Base-by-base conservation (phyloP, 1,140 invertebrate genomes). In the Bemisia tabaci region DNA sequence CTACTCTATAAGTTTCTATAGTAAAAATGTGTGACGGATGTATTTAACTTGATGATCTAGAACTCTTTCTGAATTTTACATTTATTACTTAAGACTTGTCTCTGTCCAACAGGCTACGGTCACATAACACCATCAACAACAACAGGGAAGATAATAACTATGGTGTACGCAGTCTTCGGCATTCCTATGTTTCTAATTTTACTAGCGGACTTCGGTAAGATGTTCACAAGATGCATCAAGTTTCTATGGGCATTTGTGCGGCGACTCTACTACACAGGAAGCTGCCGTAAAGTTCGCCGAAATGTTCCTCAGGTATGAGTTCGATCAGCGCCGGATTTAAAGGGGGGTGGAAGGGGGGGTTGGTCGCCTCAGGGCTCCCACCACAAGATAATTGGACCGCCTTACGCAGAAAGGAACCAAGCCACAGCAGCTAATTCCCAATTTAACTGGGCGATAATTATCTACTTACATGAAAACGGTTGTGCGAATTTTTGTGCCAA, bases 101-200 rank as follows among this genome's bases (percentile, higher is more conserved):
- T 67, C 12, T 64, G 64, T 63, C 26, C 65, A 70, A 39, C 77
- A 96, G 94, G 94, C 73, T 97, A 97, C 79, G 94, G 95, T 62
- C 91, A 97, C 76, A 92, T 97, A 68, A 86, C 87, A 33, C 94
- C 95, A 0, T 86, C 85, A 65, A 98, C 95, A 9, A 84, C 79
- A 1, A 83, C 86, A 1, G 95, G 95, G 33, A 83, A 87, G 71
- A 85, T 90, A 0, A 83, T 94, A 5, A 95, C 93, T 0, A 96
- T 98, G 66, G 79, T 94, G 9, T 98, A 98, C 74, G 92, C 95
- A 2, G 87, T 95, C 62, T 87, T 98, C 66, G 96, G 95, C 9
- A 98, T 98, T 70, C 95, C 96, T 0, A 82, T 98, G 70, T 90
- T 92, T 70, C 81, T 98, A 33, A 92, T 95, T 64, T 85, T 95